Base-by-base conservation (phyloP, 2,113 vertebrate species). In the Pterophyllum scalare region DNA sequence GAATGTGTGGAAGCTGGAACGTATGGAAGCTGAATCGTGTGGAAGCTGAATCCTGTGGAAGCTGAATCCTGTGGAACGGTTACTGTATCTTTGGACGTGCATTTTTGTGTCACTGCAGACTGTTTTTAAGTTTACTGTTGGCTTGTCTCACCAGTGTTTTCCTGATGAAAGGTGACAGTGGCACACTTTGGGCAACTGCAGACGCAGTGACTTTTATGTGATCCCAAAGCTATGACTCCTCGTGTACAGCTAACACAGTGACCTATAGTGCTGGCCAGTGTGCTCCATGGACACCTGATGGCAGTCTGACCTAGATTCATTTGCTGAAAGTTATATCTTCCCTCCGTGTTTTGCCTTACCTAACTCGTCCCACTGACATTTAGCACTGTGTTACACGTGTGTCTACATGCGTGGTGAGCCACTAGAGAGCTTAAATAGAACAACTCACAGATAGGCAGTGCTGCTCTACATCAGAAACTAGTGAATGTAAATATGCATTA, bases 361-460 rank as follows among this genome's bases (percentile, higher is more conserved):
- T 74, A 58, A 78, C 62, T 80, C 6, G 22, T 59, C 62, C 76
- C 35, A 87, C 20, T 89, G 86, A 82, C 74, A 90, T 89, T 89
- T 90, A 74, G 2, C 31, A 9, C 20, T 61, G 3, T 74, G 20
- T 58, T 33, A 24, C 31, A 56, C 0, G 11, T 70, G 54, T 79
- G 31, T n/a, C 52, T 72, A 0, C 2, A 0, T 26, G 11, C 8
- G 60, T 35, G 13, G 38, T 52, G 43, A 62, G 58, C 26, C 11
- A 43, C 19, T 31, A 49, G 24, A 67, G 52, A 70, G 24, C 35
- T 65, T 1, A 38, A 61, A 43, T 70, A 54, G 7, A 77, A 62
- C 22, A 57, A 2, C 22, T 76, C 12, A 58, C 20, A 75, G 40
- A 79, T n/a, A 13, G 40, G 40, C 40, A 43, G 40, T 2, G 24